Base-by-base conservation (phyloP, 1,140 invertebrate species). In the Hycleus phaleratus region DNA sequence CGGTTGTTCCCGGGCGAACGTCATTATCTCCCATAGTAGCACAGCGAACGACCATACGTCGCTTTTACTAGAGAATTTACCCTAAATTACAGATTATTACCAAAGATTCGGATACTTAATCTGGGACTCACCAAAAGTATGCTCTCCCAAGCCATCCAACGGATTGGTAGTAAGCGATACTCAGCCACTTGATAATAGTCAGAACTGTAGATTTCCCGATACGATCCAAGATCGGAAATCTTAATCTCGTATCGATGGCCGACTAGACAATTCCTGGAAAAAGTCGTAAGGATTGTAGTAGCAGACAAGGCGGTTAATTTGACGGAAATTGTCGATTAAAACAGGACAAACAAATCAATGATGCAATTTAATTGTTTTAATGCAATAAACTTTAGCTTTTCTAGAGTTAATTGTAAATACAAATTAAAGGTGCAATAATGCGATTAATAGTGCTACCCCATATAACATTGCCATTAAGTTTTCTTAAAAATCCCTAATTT, bases 31-130 rank as follows among this genome's bases (percentile, higher is more conserved):
- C 91, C 91, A 95, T 26, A 93, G 77, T 39, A 88, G 87, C 2
- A 93, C 88, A n/a, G 86, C 90, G 71, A 93, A 93, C 26, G 88
- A 83, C 91, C 90, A 93, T 6, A 93, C 90, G 74, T 92, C 90
- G 64, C 88, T 91, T 68, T 93, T 91, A 12, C 84, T 85, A 3
- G 87, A 87, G 70, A 88, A 91, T 72, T 90, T 91, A 32, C 84
- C 88, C 86, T 89, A 65, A 24, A 47, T 18, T 7, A 38, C 26
- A 47, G 39, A 18, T 38, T 5, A 12, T 18, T 7, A 42, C 9
- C 18, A 1, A 18, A 18, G 18, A 18, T 18, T 18, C 18, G 18
- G 18, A 18, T 18, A 18, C 18, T 18, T 18, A 18, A 18, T 18
- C 18, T 18, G 1, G 18, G 38, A 73, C 77, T 81, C 70, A 86